phyloP scores from a whole-genome alignment of 2,888 invertebrate genomes.

The Apotomis turbidana region DNA sequence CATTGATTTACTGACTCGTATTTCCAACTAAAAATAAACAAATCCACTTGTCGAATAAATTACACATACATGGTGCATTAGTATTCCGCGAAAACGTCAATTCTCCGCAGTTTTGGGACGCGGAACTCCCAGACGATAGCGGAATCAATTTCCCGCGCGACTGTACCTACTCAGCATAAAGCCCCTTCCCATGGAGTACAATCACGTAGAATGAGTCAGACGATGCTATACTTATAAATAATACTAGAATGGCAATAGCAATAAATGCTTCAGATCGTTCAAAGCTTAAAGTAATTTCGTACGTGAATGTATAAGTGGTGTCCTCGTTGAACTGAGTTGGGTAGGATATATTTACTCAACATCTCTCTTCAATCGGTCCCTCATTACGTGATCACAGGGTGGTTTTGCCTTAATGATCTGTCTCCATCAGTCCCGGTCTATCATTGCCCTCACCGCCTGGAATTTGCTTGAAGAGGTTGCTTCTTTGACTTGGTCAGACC shows the following conservation, averaged over 20 bases:
- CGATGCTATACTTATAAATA: constrained; percentile 45
- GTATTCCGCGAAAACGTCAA: constrained; percentile 57
- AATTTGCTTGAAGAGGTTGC: too few relatives aligned
- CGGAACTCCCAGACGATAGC: constrained; percentile 29
- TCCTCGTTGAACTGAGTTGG: constrained; percentile 1
- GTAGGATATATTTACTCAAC: background rate
- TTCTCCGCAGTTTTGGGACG: constrained; percentile 59
- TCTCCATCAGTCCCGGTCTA: too few relatives aligned
- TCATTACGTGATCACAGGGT: too few relatives aligned
- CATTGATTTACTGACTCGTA: background rate
- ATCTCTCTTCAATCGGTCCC: too few relatives aligned
- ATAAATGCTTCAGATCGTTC: constrained; percentile 11
- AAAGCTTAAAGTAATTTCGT: background rate
- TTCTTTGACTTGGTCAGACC: too few relatives aligned
- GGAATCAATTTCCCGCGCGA: constrained; percentile 63
- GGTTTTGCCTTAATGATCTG: too few relatives aligned
- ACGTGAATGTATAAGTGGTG: background rate
- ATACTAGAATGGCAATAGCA: constrained; percentile 21
- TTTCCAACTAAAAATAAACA: constrained; percentile 24
- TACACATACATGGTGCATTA: constrained; percentile 47
- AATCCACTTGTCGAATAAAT: constrained; percentile 25
- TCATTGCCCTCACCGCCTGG: too few relatives aligned
- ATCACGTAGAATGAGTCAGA: constrained; percentile 69
- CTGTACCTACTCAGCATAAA: constrained; percentile 63
- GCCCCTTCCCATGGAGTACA: constrained; percentile 59